Base-by-base conservation (phyloP, 2,888 invertebrate species). In the Drosophila macrothrix region DNA sequence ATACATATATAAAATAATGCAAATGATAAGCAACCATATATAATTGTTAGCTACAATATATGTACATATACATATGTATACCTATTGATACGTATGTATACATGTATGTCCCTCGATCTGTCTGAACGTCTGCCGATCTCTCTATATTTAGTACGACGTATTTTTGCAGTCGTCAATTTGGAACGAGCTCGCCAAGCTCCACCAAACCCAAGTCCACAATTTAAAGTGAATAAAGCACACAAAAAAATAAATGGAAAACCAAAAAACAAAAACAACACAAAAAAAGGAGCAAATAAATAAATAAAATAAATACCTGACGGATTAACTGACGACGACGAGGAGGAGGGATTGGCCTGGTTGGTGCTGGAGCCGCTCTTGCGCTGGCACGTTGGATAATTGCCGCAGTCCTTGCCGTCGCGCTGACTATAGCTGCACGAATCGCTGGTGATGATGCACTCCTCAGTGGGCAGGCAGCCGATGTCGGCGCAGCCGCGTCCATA, bases 401-500 rank as follows among this genome's bases (percentile, higher is more conserved):
- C 96, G 78, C 96, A 96, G 72, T 95, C 94, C 66, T 94, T 93
- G 62, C 94, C 92, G 50, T 94, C 94, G 76, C 94, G 93, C 78
- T 95, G 94, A 22, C 95, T 95, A 82, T 94, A 94, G 19, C 94
- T 94, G 92, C 97, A 97, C 1, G 96, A 95, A 83, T 96, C 96
- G 87, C 96, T 95, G 75, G 83, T 90, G 82, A 93, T 91, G 67
- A 96, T 95, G 93, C 97, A 97, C 70, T 95, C 95, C 93, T 97
- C 95, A 88, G 94, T 96, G 90, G 95, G 95, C 64, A 95, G 94
- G 90, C 97, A 97, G 59, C 96, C 96, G 85, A 97, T 97, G 91
- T 97, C 97, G 88, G 94, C 95, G 92, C 97, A 97, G 29, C 95
- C 94, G 81, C 97, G 95, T 72, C 97, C 97, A 92, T 96, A 97